phyloP scores from a whole-genome alignment of 2,113 vertebrate genomes.

The Scomber japonicus region DNA sequence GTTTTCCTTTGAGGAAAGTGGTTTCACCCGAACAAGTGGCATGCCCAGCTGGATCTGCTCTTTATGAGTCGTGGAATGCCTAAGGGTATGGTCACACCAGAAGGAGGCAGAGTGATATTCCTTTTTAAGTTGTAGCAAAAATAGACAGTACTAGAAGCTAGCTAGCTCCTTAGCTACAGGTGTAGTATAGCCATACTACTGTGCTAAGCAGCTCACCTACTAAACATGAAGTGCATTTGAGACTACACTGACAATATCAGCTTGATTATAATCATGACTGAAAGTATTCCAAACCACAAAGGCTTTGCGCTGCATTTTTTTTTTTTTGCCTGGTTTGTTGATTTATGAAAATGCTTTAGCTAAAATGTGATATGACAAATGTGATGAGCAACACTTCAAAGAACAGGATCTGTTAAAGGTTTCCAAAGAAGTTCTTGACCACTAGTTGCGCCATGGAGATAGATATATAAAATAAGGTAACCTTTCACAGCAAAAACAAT shows the following conservation, averaged over 20 bases:
- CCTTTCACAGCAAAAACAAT: too few species aligned
- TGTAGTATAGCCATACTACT: not conserved
- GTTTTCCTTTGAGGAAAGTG: conserved; percentile 7
- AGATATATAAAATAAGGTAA: too few species aligned
- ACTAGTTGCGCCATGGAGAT: too few species aligned
- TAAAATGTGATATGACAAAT: too few species aligned
- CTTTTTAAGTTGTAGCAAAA: too few species aligned
- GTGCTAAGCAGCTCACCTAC: not conserved
- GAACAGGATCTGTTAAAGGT: too few species aligned
- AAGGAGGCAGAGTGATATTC: not conserved
- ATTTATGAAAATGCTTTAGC: too few species aligned
- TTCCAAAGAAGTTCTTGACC: too few species aligned
- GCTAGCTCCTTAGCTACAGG: not conserved
- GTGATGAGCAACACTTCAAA: too few species aligned
- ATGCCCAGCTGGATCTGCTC: not conserved
- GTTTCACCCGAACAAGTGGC: not conserved
- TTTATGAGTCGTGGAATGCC: not conserved
- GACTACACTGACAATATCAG: not conserved
- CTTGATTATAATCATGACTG: not conserved
- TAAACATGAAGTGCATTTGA: not conserved
- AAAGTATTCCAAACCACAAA: not conserved
- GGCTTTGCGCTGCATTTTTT: too few species aligned
- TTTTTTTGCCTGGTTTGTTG: too few species aligned
- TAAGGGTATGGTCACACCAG: not conserved
- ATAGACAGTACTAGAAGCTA: not conserved